Conservation (phyloP, 2,797 vertebrate species). For the Brachyalestes nurse region DNA sequence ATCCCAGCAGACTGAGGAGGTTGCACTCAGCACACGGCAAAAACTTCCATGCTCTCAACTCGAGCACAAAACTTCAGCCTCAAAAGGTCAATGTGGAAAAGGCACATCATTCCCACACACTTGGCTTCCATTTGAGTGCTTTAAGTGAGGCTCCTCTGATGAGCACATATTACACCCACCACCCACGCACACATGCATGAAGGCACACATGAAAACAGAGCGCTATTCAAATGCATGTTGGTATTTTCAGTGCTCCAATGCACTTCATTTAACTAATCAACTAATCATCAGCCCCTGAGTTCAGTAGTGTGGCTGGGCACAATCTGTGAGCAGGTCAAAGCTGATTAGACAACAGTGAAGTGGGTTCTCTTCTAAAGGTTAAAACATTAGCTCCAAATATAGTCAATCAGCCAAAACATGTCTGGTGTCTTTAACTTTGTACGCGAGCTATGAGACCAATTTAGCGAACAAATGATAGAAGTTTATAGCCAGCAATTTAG, state of each 20-base stretch:
- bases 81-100: conserved; percentile 17
- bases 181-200: not conserved
- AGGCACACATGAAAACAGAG: not conserved
- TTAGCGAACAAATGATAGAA: no score
- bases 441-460: no score
- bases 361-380: not conserved
- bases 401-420: not conserved
- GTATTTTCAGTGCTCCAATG: not conserved
- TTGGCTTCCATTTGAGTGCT: not conserved
- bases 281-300: not conserved
- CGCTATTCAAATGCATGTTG: conserved; percentile 1
- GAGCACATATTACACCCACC: not conserved
- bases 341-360: not conserved
- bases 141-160: not conserved
- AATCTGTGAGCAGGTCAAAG: not conserved
- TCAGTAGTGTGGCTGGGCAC: not conserved
- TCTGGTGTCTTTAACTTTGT: not conserved
- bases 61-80: not conserved
- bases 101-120: conserved; percentile 4
- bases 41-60: conserved; percentile 12
- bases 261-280: not conserved
- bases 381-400: not conserved
- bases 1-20: not conserved
- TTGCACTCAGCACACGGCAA: not conserved
- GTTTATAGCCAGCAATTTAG: no score